These are phyloP conservation scores for Dasyurus viverrinus DNA, from an alignment of 2,113 vertebrate species.

Conservation along the genomic window DNA sequence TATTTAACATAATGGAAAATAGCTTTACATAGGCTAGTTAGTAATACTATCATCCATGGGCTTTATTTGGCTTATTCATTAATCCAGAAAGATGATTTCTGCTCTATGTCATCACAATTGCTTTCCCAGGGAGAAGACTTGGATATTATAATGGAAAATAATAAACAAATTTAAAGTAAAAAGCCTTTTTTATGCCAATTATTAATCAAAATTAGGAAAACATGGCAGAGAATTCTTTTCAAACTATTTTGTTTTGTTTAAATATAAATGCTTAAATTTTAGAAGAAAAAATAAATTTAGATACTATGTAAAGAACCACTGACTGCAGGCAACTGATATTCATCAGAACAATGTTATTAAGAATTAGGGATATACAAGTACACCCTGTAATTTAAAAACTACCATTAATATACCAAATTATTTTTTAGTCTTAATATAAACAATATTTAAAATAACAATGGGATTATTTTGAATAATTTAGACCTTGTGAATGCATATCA, in stretches of 20 bases:
- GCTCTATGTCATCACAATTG: slow-evolving; percentile 6
- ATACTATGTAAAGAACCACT: neutral
- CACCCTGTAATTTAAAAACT: neutral
- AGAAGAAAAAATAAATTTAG: neutral
- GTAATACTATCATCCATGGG: slow-evolving; percentile 1
- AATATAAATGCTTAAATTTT: neutral
- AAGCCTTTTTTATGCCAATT: neutral
- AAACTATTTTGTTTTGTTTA: neutral
- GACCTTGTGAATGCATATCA: neutral
- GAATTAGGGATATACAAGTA: neutral
- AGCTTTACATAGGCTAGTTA: slow-evolving; percentile 13
- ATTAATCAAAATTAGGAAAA: neutral
- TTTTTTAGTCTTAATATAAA: neutral
- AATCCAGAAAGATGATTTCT: slow-evolving; percentile 19
- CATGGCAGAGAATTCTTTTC: neutral
- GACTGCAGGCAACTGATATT: neutral
- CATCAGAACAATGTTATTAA: neutral
- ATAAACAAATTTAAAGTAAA: slow-evolving; percentile 6
- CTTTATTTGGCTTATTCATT: slow-evolving; percentile 19
- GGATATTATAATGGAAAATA: neutral
- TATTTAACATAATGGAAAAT: slow-evolving; percentile 30
- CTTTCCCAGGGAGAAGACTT: slow-evolving; percentile 13
- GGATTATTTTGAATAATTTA: neutral
- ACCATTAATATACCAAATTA: neutral
- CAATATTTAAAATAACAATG: neutral